Conservation (phyloP, 2,797 vertebrate genomes). For the Phylloscopus collybita region DNA sequence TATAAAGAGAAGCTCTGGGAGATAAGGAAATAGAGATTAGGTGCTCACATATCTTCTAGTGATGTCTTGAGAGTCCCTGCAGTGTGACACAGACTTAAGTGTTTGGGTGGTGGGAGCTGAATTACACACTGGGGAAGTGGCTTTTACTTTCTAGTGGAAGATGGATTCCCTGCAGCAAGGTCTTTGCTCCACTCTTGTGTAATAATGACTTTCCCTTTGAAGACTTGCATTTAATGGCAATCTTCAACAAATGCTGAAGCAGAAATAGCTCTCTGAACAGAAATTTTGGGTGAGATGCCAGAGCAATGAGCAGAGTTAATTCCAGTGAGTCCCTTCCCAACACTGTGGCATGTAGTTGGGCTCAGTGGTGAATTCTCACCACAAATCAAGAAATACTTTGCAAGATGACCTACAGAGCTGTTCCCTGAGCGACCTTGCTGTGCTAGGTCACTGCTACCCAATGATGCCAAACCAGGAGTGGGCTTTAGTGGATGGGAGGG, state of each 20-base stretch:
- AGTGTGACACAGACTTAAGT: neutral
- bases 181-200: neutral
- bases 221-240: neutral
- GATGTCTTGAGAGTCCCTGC: neutral
- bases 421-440: neutral
- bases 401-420: neutral
- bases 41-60: neutral
- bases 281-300: neutral
- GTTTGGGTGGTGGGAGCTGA: neutral
- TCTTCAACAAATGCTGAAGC: neutral
- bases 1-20: neutral
- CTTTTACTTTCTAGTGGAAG: neutral
- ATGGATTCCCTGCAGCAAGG: neutral
- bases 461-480: slow-evolving; percentile 19
- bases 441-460: neutral
- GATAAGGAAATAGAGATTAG: neutral
- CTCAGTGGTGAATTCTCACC: neutral
- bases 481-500: neutral
- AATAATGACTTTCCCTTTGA: neutral
- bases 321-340: neutral
- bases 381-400: slow-evolving; percentile 17
- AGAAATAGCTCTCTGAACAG: neutral
- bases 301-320: neutral
- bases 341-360: neutral
- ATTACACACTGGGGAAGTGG: neutral